Conservation (phyloP, 2,797 vertebrate species). For the Streptopelia turtur region DNA sequence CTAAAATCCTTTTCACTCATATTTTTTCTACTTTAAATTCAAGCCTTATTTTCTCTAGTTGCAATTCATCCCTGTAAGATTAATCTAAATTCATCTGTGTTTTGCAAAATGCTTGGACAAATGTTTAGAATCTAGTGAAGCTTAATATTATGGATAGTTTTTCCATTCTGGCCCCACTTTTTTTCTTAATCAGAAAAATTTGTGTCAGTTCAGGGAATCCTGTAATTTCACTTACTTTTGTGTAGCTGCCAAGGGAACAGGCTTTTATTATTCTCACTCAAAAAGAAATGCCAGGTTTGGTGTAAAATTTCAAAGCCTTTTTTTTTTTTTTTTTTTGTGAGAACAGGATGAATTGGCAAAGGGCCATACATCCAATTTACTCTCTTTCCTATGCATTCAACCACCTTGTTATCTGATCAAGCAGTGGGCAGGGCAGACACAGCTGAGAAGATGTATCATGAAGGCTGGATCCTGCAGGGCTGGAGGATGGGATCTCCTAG, state of each 20-base stretch:
- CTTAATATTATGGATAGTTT: background rate
- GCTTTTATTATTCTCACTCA: background rate
- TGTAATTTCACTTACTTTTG: background rate
- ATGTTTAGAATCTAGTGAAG: background rate
- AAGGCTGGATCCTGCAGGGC: background rate
- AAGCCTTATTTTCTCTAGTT: background rate
- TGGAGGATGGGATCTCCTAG: background rate
- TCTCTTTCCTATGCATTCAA: background rate
- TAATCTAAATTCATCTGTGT: background rate
- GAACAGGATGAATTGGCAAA: background rate
- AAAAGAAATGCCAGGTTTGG: background rate
- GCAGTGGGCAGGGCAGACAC: fast-evolving
- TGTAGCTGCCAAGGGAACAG: background rate
- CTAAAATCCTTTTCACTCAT: background rate
- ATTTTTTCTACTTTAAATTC: background rate
- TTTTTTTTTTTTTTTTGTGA: background rate
- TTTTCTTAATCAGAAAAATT: background rate
- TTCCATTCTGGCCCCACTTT: background rate
- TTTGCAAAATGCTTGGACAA: background rate
- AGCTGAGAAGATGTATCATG: fast-evolving
- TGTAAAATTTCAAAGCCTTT: background rate
- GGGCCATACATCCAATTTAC: background rate
- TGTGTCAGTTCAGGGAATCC: background rate
- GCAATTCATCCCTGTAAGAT: background rate
- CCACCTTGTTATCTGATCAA: background rate